These are phyloP conservation scores for Chascanopsetta lugubris DNA, from an alignment of 2,113 vertebrate species.

Conservation along the genomic window DNA sequence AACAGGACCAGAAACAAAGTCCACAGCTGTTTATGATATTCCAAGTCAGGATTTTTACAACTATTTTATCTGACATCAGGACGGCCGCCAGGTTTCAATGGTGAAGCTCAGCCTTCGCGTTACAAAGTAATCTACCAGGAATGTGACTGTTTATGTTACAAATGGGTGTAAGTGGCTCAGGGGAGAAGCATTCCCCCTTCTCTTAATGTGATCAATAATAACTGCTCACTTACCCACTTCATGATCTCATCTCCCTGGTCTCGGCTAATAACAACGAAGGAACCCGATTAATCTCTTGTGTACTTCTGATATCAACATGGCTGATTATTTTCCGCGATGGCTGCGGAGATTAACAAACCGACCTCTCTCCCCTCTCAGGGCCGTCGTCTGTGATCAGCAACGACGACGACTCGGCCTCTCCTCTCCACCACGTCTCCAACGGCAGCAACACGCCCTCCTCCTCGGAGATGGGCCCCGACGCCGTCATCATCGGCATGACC, in stretches of 20 bases:
- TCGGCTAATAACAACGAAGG: slow-evolving; percentile 37
- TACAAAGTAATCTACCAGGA: background rate
- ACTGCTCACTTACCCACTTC: slow-evolving; percentile 86
- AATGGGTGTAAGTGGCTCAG: background rate
- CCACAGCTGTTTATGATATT: background rate
- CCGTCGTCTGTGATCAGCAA: slow-evolving; percentile 96
- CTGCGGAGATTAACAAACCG: background rate
- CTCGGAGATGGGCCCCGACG: slow-evolving; percentile 92
- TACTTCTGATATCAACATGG: slow-evolving; percentile 7
- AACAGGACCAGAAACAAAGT: too few relatives aligned
- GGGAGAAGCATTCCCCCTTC: background rate
- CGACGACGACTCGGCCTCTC: slow-evolving; percentile 93
- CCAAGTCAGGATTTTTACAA: background rate
- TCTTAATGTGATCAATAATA: slow-evolving; percentile 58
- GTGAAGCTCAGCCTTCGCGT: background rate
- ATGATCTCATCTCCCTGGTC: slow-evolving; percentile 64
- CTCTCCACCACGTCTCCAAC: slow-evolving; percentile 95
- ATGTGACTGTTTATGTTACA: background rate
- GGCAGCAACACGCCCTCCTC: slow-evolving; percentile 95
- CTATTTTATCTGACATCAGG: background rate
- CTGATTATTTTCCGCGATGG: background rate
- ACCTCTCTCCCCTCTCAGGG: slow-evolving; percentile 75
- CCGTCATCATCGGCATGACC: slow-evolving; percentile 96
- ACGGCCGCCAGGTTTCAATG: background rate
- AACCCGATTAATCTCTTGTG: slow-evolving; percentile 22